Percentiles rank a stretch among this genome's conserved stretches.
Evolutionary conservation across 1,140 invertebrate genomes (phyloP).

Genomic region (Drosophila pandora): DNA sequence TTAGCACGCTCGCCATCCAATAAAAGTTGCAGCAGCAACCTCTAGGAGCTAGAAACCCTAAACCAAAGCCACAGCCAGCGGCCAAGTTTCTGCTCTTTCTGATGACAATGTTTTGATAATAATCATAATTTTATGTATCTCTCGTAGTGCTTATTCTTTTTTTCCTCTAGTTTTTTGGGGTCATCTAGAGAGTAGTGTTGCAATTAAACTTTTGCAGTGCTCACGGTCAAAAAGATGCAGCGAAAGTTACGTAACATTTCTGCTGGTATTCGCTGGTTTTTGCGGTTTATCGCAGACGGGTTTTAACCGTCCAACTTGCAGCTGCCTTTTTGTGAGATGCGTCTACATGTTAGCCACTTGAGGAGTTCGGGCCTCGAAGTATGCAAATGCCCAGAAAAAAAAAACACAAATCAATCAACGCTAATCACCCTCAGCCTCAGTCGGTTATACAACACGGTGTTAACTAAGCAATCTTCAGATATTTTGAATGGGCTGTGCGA

Average conservation of each 20-base stretch:
- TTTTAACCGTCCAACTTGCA: constrained; percentile 42
- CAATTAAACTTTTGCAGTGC: constrained; percentile 29
- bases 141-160: constrained; percentile 10
- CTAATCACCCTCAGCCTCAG: constrained; percentile 53
- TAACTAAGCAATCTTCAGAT: constrained; percentile 14
- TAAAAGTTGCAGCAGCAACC: constrained; percentile 52
- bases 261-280: constrained; percentile 3
- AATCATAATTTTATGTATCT: constrained; percentile 48
- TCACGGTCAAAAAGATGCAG: constrained; percentile 44
- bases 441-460: constrained; percentile 29
- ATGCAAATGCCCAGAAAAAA: constrained; percentile 46
- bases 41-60: constrained; percentile 50
- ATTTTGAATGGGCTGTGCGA: not conserved
- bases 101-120: constrained; percentile 72
- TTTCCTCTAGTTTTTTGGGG: constrained; percentile 29
- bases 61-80: constrained; percentile 54
- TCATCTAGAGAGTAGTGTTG: constrained; percentile 28
- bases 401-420: constrained; percentile 67
- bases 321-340: constrained; percentile 29
- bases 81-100: constrained; percentile 44
- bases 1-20: constrained; percentile 66
- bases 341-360: constrained; percentile 27
- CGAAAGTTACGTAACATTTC: constrained; percentile 60
- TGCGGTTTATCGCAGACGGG: constrained; percentile 46
- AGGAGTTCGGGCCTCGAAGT: not conserved